Conservation (phyloP, 2,888 invertebrate species). For the Ethmia dodecea region DNA sequence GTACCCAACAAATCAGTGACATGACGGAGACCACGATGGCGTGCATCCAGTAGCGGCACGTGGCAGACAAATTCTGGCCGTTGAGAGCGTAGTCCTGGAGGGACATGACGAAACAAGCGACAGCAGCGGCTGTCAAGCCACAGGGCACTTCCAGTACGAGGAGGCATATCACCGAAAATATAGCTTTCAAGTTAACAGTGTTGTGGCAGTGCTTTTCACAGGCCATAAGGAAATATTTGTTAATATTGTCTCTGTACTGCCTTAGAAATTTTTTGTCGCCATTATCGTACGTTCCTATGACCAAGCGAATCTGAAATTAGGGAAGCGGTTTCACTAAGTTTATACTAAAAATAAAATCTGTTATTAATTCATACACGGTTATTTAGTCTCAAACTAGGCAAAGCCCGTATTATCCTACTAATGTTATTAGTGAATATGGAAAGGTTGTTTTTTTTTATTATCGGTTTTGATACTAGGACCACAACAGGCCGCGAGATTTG, state of each 20-base stretch:
- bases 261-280: conserved; percentile 73
- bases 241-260: conserved; percentile 63
- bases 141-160: conserved; percentile 79
- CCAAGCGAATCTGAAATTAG: conserved; percentile 53
- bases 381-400: too few species aligned
- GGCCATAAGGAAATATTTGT: conserved; percentile 49
- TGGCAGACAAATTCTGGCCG: conserved; percentile 39
- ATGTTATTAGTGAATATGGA: too few species aligned
- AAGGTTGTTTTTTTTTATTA: too few species aligned
- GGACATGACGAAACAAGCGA: conserved; percentile 77
- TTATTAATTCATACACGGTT: too few species aligned
- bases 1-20: conserved; percentile 80
- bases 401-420: too few species aligned
- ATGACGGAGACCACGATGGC: conserved; percentile 78
- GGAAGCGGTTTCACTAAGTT: too few species aligned
- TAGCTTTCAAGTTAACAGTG: conserved; percentile 69
- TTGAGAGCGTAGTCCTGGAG: conserved; percentile 76
- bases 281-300: conserved; percentile 44
- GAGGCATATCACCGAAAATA: conserved; percentile 74
- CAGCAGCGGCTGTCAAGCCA: conserved; percentile 76
- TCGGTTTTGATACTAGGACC: too few species aligned
- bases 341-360: too few species aligned
- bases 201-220: conserved; percentile 58
- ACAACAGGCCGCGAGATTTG: too few species aligned
- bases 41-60: conserved; percentile 73